Evolutionary conservation across 2,797 vertebrate genomes (phyloP).

Genomic region (Acanthurus lineatus): DNA sequence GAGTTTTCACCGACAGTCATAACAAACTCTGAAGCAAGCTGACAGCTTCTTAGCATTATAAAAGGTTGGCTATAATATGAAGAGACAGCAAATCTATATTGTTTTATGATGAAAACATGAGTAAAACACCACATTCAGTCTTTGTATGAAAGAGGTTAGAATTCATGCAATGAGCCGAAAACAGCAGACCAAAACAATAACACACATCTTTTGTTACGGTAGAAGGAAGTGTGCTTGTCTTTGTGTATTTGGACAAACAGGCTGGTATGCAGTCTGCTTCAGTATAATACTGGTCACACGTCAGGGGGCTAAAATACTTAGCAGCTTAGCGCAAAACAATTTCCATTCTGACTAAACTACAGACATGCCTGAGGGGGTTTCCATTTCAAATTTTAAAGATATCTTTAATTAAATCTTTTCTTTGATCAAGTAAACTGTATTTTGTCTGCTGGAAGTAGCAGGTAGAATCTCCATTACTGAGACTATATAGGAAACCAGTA

Average conservation of each 20-base stretch:
- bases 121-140: neutral
- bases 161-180: neutral
- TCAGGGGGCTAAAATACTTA: constrained; percentile 18
- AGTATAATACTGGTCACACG: constrained; percentile 52
- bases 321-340: constrained; percentile 41
- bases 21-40: neutral
- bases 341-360: constrained; percentile 7
- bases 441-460: constrained; percentile 19
- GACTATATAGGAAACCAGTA: neutral
- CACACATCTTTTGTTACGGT: neutral
- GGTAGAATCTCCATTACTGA: neutral
- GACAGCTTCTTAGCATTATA: neutral
- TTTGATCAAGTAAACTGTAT: neutral
- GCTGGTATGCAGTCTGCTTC: constrained; percentile 26
- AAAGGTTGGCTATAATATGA: neutral
- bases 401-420: neutral
- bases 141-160: neutral
- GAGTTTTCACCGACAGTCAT: neutral
- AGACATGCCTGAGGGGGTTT: neutral
- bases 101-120: neutral
- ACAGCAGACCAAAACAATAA: constrained; percentile 17
- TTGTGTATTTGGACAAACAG: constrained; percentile 18
- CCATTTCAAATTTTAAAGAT: neutral
- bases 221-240: constrained; percentile 8
- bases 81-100: neutral